Evolutionary conservation across 2,113 vertebrate species (phyloP).

Genomic region (human): DNA sequence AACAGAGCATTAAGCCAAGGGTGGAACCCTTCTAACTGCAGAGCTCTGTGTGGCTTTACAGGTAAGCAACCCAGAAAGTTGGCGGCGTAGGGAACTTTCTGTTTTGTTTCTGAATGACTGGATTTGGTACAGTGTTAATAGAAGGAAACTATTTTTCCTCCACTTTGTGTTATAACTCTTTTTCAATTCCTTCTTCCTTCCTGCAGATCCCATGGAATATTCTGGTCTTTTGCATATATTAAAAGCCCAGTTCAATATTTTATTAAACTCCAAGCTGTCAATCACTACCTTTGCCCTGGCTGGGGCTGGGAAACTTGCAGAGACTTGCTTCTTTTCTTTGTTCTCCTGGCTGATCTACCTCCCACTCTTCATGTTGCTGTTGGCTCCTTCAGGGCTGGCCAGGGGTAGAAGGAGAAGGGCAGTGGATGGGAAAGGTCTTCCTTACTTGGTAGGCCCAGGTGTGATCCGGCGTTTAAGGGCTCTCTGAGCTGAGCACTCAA

Average conservation of each 20-base stretch:
- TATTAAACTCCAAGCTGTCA: neutral
- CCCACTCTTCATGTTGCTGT: neutral
- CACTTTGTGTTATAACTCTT: neutral
- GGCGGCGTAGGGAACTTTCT: neutral
- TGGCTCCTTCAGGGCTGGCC: fast-evolving
- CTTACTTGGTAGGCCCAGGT: neutral
- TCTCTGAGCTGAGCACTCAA: neutral
- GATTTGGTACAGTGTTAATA: neutral
- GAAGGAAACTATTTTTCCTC: neutral
- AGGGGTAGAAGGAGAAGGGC: neutral
- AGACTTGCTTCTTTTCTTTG: neutral
- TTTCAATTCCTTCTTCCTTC: neutral
- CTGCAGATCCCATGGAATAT: neutral
- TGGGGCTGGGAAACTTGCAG: neutral
- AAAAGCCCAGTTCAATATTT: neutral
- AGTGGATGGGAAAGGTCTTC: neutral
- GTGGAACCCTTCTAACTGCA: too few relatives aligned
- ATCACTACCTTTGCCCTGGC: neutral
- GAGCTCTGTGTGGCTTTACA: neutral
- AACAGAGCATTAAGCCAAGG: neutral
- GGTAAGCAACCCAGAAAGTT: neutral
- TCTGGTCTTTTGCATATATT: neutral
- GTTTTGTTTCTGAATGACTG: neutral
- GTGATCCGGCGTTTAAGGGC: too few relatives aligned
- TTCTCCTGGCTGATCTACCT: neutral